Percentiles rank a stretch among this genome's conserved stretches.
Conservation (phyloP, 2,797 vertebrate species). For the Bradypus variegatus region DNA sequence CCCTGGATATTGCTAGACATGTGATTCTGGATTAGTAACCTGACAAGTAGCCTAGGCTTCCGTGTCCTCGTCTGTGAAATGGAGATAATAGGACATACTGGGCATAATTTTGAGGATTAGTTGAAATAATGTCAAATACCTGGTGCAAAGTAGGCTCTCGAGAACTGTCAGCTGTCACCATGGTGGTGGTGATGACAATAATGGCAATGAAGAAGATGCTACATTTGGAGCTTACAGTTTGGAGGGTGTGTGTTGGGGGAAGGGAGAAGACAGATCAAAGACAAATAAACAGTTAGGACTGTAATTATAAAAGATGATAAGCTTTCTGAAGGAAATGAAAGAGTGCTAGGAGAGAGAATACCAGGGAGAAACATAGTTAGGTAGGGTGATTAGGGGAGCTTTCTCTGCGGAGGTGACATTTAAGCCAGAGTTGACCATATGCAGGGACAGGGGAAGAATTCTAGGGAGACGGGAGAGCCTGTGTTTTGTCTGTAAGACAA, state of each 20-base stretch:
- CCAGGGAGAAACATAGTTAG: not conserved
- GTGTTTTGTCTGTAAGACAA: not conserved
- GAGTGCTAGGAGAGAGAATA: not conserved
- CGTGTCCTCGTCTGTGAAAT: not conserved
- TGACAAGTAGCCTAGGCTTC: not conserved
- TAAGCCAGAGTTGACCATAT: not conserved
- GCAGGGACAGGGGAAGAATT: not conserved
- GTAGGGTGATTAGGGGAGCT: not conserved
- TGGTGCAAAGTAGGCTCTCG: not conserved
- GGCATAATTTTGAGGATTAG: not conserved
- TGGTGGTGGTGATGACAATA: not conserved
- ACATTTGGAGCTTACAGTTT: not conserved
- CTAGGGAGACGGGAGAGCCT: not conserved
- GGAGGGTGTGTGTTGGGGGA: not conserved
- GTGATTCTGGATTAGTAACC: not conserved
- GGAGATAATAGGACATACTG: not conserved
- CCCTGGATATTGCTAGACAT: not conserved
- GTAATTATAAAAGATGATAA: not conserved
- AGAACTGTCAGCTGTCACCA: not conserved
- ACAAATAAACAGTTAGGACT: not conserved
- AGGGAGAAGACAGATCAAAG: not conserved
- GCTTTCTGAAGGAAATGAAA: not conserved
- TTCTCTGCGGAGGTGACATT: not conserved
- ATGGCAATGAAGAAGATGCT: not conserved
- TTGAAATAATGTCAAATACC: not conserved